phyloP scores from a whole-genome alignment of 2,113 vertebrate genomes.

The Suncus etruscus region DNA sequence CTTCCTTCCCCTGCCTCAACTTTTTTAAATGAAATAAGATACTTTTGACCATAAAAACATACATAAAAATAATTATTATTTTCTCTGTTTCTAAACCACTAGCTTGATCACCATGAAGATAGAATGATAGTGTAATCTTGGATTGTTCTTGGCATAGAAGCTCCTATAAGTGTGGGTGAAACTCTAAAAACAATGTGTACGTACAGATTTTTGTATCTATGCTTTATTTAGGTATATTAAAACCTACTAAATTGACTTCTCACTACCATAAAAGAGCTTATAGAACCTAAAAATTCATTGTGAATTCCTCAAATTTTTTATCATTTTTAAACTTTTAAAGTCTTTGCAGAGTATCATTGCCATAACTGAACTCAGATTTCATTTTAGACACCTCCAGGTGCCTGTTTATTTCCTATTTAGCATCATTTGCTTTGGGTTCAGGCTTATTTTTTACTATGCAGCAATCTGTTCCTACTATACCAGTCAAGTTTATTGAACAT shows the following conservation, averaged over 20 bases:
- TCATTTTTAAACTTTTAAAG: not conserved
- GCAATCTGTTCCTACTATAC: not conserved
- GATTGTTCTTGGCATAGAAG: not conserved
- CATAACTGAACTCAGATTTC: conserved; percentile 62
- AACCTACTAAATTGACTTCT: conserved; percentile 45
- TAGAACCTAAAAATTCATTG: conserved; percentile 42
- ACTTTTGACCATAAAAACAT: no score
- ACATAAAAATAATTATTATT: no score
- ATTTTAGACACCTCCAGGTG: conserved; percentile 61
- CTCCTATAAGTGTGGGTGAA: not conserved
- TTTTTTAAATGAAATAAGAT: no score
- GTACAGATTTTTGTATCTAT: not conserved
- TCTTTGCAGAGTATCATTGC: conserved; percentile 38
- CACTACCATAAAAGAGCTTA: conserved; percentile 35
- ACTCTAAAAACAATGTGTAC: not conserved
- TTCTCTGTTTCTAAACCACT: not conserved
- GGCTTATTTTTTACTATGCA: conserved; percentile 53
- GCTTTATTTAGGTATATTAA: not conserved
- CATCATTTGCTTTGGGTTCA: conserved; percentile 68
- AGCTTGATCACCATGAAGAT: not conserved
- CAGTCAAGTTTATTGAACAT: conserved; percentile 46
- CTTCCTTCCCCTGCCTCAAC: no score
- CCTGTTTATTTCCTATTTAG: conserved; percentile 65
- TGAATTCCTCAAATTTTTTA: conserved; percentile 15
- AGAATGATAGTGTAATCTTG: not conserved